These are phyloP conservation scores for Chaenogobius annularis DNA, from an alignment of 2,113 vertebrate species.

Conservation along the genomic window DNA sequence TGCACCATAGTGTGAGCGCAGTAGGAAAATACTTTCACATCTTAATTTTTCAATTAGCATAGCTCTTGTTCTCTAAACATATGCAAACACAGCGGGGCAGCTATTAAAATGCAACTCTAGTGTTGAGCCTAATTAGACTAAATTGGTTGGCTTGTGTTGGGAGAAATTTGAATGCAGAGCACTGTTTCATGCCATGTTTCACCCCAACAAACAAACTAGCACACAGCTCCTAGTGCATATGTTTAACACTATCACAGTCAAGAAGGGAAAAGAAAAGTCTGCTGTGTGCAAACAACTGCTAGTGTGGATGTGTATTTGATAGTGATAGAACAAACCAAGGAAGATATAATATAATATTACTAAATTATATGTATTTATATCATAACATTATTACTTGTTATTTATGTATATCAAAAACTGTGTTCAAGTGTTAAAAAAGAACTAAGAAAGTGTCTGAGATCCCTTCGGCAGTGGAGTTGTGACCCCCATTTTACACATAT, in stretches of 20 bases:
- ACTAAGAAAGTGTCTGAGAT: no score
- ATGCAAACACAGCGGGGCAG: conserved; percentile 79
- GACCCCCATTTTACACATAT: no score
- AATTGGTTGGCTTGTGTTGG: conserved; percentile 74
- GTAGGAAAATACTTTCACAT: conserved; percentile 74
- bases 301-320: not conserved
- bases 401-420: no score
- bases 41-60: conserved; percentile 84
- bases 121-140: conserved; percentile 79
- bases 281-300: not conserved
- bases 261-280: conserved; percentile 6
- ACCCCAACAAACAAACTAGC: conserved; percentile 60
- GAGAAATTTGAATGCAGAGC: conserved; percentile 72
- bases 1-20: conserved; percentile 54
- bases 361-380: no score
- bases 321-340: no score
- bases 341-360: no score
- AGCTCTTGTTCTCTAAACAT: conserved; percentile 79
- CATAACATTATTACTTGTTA: no score
- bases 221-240: conserved; percentile 44
- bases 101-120: conserved; percentile 80
- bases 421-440: no score
- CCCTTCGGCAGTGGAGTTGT: no score
- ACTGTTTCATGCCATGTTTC: conserved; percentile 54
- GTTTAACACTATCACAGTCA: conserved; percentile 36